phyloP scores from a whole-genome alignment of 2,797 vertebrate genomes.

The Tachyglossus aculeatus region DNA sequence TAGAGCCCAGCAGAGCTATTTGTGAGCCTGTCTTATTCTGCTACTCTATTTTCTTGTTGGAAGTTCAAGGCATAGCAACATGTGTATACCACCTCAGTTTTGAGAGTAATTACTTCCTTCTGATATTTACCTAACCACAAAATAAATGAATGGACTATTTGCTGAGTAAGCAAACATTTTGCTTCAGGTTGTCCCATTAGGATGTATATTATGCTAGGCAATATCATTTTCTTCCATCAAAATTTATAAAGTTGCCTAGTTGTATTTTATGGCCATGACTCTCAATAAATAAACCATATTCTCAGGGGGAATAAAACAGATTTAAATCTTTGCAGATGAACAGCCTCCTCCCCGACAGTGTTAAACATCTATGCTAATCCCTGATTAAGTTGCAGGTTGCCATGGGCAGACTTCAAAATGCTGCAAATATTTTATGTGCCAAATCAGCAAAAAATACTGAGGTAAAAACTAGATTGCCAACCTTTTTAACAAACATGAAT shows the following conservation, averaged over 20 bases:
- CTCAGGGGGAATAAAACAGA: constrained; percentile 17
- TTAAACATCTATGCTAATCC: too few relatives aligned
- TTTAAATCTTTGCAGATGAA: constrained; percentile 10
- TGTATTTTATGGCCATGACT: constrained; percentile 28
- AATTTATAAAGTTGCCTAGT: constrained; percentile 39
- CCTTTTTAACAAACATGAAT: too few relatives aligned
- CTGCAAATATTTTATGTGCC: too few relatives aligned
- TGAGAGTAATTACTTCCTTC: constrained; percentile 18
- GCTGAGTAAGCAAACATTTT: constrained; percentile 10
- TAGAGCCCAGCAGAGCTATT: not conserved
- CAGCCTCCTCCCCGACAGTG: too few relatives aligned
- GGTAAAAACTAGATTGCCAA: too few relatives aligned
- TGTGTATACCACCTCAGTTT: constrained; percentile 21
- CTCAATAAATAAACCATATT: constrained; percentile 30
- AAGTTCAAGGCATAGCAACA: not conserved
- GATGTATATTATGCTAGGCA: constrained; percentile 36
- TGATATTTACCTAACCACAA: not conserved
- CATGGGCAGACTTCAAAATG: too few relatives aligned
- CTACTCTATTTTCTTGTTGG: constrained; percentile 11
- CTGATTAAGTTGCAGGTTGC: too few relatives aligned
- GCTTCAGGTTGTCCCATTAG: constrained; percentile 13
- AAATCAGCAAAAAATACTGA: too few relatives aligned
- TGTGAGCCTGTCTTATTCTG: not conserved
- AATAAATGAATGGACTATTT: not conserved
- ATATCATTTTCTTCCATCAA: constrained; percentile 28